Evolutionary conservation across 1,140 invertebrate genomes (phyloP), one percentile per base, ranked within the genome.

Genomic region (Notospermus geniculatus): DNA sequence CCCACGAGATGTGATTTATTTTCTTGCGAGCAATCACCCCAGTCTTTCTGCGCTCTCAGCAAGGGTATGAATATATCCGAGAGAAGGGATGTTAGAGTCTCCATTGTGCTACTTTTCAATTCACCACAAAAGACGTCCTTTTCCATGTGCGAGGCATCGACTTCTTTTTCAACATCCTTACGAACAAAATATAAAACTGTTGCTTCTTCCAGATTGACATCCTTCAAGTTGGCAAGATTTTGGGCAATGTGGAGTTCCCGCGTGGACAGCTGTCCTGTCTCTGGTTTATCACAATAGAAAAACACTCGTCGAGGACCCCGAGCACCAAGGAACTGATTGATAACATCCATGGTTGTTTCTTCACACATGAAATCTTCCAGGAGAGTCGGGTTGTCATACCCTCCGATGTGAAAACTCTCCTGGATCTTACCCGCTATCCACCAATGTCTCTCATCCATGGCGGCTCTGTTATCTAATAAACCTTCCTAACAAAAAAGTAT

Each of bases 371-470:
- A 80, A 65, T 79, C 76, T 60, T 81, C 77, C 52, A 80, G 43
- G 57, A 76, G 57, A 36, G 77, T 75, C 15, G 78, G 75, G 61
- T 78, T 78, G 54, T 77, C 77, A 66, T 71, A 75, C 32, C 75
- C 74, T 22, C 76, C 77, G 41, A 79, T 74, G 19, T 56, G 53
- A 60, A 81, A 81, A 55, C 74, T 80, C 65, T 81, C 77, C 59
- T 80, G 77, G 58, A 80, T 80, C 66, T 77, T 79, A 7, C 72
- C 71, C 43, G 79, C 76, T 17, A 81, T 78, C 79, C 79, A 81
- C 79, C 79, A 81, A 62, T 81, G 79, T 61, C 79, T 67, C 69
- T 81, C 79, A 74, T 81, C 79, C 79, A 80, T 80, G 30, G 32
- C 15, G 32, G 32, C 32, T 36, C 15, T 36, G 15, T 36, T 7